Evolutionary conservation across 2,888 invertebrate species (phyloP).

Genomic region (Pseudococcus longispinus): DNA sequence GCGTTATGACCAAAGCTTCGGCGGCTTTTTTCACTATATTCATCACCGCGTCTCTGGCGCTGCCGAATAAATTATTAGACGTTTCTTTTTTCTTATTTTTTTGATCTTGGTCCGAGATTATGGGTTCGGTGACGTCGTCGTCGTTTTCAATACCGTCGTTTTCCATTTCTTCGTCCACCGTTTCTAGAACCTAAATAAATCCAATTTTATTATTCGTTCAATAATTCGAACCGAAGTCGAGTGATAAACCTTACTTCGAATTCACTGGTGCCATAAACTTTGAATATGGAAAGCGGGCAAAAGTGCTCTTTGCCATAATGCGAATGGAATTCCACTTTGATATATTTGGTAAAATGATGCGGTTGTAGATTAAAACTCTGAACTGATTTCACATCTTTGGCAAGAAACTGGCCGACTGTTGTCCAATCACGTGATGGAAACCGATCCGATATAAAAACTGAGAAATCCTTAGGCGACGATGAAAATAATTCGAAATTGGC

Average conservation of each 20-base stretch:
- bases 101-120: constrained; percentile 70
- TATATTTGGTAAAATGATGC: constrained; percentile 61
- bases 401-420: constrained; percentile 83
- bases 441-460: constrained; percentile 85
- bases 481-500: constrained; percentile 99
- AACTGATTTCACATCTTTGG: constrained; percentile 83
- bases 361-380: constrained; percentile 85
- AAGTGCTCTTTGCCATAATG: constrained; percentile 97
- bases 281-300: constrained; percentile 95
- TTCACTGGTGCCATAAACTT: constrained; percentile 91
- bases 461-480: constrained; percentile 91
- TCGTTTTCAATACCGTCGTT: constrained; percentile 71
- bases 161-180: constrained; percentile 59
- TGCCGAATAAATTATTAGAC: constrained; percentile 79
- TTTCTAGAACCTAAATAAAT: constrained; percentile 60
- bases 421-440: constrained; percentile 93
- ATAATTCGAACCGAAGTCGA: neutral
- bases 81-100: constrained; percentile 61
- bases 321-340: constrained; percentile 77
- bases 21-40: constrained; percentile 92
- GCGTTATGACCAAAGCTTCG: constrained; percentile 75
- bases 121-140: constrained; percentile 67
- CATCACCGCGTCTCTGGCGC: constrained; percentile 88
- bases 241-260: constrained; percentile 73
- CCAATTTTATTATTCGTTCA: neutral